Evolutionary conservation across 2,797 vertebrate genomes (phyloP), one percentile per base, ranked within the genome.

Genomic region (Phoxinus dragarum): DNA sequence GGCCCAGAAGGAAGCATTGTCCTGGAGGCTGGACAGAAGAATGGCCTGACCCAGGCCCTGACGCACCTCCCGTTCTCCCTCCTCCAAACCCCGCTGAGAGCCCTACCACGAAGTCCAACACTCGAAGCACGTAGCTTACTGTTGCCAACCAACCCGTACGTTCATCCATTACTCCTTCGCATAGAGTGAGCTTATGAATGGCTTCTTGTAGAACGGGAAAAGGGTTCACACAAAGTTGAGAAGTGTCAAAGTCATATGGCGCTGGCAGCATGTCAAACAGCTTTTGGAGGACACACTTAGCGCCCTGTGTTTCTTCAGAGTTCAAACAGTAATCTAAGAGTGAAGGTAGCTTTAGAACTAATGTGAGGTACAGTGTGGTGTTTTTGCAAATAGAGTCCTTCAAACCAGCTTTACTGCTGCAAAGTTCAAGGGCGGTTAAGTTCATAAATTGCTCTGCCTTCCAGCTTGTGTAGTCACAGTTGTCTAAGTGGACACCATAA

Each of bases 1-100:
- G 64, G 93, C 91, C 97, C 96, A 97, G 90, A 96, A 96, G 47
- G 96, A 97, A 61, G 93, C 90, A 89, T 97, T 97, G 93, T 97
- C 96, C 66, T 96, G 94, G 66, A 98, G 96, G 90, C 96, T 97
- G 92, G 97, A 96, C 68, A 98, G 96, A 42, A 98, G 95, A 90
- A 98, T 96, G 90, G 96, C 96, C 91, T 96, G 94, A 42, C 96
- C 93, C 84, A 98, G 90, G 88, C 95, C 94, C 85, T 95, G 94
- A 61, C 95, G 93, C 0, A 96, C 95, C 88, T 97, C 96, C 56
- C 90, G 90, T 89, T 96, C 96, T 0, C 95, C 94, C 52, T 96
- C 95, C 0, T 96, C 95, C 75, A 93, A 87, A 54, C 95, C 95
- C 94, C 0, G 94, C 91, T 0, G 96, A 95, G 56, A 97, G 94